Evolutionary conservation across 2,888 invertebrate species (phyloP).

Genomic region (Ophioninae sp.): DNA sequence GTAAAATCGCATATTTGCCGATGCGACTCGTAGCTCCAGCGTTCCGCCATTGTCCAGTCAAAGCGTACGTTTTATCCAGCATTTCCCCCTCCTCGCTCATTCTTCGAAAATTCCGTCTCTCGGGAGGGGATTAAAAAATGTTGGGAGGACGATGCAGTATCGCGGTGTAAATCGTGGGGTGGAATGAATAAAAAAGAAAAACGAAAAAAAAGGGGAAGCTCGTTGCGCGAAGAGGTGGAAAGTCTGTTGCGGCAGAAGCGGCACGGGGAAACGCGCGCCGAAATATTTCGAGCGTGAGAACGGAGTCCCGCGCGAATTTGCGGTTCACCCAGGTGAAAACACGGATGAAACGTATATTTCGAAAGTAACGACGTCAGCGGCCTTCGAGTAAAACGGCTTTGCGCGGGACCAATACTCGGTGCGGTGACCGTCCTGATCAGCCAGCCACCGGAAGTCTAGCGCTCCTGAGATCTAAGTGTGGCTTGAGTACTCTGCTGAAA

Average conservation of each 20-base stretch:
- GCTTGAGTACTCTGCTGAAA: too few species aligned
- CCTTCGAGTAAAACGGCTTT: too few species aligned
- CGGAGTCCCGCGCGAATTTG: constrained; percentile 12
- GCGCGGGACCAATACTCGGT: too few species aligned
- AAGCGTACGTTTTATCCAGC: constrained; percentile 6
- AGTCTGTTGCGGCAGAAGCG: constrained; percentile 15
- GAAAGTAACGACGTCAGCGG: neutral
- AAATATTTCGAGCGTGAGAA: constrained; percentile 57
- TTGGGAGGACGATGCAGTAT: constrained; percentile 3
- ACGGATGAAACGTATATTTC: constrained; percentile 26
- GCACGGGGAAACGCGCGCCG: constrained; percentile 51
- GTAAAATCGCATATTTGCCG: constrained; percentile 58
- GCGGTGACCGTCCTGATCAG: too few species aligned
- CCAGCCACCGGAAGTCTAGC: too few species aligned
- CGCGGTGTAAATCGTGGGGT: neutral
- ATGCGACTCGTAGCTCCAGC: constrained; percentile 49
- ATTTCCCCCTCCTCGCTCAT: neutral
- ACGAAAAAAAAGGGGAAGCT: neutral
- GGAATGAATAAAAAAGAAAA: neutral
- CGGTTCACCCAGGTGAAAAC: neutral
- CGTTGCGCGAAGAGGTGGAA: neutral
- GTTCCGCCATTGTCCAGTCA: constrained; percentile 7
- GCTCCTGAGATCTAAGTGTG: too few species aligned
- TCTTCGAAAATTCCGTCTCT: neutral
- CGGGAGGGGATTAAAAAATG: constrained; percentile 46